These are phyloP conservation scores for Drosophila infuscata DNA, from an alignment of 2,888 invertebrate species.

Conservation along the genomic window DNA sequence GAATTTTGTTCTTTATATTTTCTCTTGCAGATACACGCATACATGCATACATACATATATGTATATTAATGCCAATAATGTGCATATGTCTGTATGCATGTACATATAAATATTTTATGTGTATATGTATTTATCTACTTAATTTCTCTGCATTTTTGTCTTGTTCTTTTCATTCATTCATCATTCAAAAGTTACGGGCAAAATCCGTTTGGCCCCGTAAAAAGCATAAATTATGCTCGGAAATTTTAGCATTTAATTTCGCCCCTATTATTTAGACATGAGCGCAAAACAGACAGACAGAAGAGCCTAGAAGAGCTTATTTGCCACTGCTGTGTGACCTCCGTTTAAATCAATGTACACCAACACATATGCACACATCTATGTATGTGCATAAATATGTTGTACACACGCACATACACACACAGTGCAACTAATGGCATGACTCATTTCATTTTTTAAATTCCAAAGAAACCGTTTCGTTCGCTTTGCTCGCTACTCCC, in stretches of 20 bases:
- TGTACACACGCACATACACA: not conserved
- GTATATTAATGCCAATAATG: slow-evolving; percentile 3
- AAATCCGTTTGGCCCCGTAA: slow-evolving; percentile 35
- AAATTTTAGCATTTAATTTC: slow-evolving; percentile 7
- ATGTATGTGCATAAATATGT: slow-evolving; percentile 6
- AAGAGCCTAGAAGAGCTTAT: not conserved
- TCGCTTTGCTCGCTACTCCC: slow-evolving; percentile 10
- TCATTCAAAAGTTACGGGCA: slow-evolving; percentile 43
- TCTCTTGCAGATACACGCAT: slow-evolving; percentile 13
- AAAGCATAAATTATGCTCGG: slow-evolving; percentile 18
- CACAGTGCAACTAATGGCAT: slow-evolving; percentile 42
- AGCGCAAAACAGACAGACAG: not conserved
- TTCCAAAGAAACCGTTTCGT: slow-evolving; percentile 56
- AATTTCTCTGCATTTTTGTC: slow-evolving; percentile 1
- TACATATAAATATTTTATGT: not conserved
- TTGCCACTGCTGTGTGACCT: slow-evolving; percentile 10
- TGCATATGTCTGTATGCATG: slow-evolving; percentile 7
- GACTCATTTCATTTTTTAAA: slow-evolving; percentile 69
- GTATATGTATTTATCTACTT: not conserved
- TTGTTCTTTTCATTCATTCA: slow-evolving; percentile 44
- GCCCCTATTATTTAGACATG: slow-evolving; percentile 28
- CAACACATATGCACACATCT: slow-evolving; percentile 9
- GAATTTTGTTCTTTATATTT: slow-evolving; percentile 57
- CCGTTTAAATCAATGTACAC: slow-evolving; percentile 16
- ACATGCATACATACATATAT: not conserved